These are phyloP conservation scores for Phaethornis superciliosus DNA, from an alignment of 2,113 vertebrate species.

Conservation along the genomic window DNA sequence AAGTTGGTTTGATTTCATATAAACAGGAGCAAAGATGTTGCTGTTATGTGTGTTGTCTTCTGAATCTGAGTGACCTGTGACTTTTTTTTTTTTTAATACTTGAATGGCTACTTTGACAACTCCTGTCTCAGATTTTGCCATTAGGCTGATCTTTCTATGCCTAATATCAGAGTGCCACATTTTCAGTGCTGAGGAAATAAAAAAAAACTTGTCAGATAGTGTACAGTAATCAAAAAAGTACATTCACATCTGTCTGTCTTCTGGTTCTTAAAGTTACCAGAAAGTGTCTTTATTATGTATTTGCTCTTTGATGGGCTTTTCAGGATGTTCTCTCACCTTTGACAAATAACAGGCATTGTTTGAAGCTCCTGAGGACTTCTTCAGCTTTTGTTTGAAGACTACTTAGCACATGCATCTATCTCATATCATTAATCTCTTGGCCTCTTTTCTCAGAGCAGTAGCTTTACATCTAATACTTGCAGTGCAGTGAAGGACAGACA, in stretches of 20 bases:
- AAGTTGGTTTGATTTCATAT: background rate
- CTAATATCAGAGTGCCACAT: background rate
- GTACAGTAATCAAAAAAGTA: background rate
- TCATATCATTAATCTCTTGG: background rate
- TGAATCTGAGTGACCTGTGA: background rate
- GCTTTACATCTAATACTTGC: background rate
- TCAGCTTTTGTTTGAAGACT: background rate
- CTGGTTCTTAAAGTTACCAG: background rate
- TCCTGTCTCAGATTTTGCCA: background rate
- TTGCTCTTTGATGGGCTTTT: background rate
- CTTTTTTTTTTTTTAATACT: background rate
- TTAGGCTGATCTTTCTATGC: background rate
- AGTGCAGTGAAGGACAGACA: background rate
- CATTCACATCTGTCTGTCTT: background rate
- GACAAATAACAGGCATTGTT: background rate
- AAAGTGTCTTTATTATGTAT: background rate
- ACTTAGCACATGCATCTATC: background rate
- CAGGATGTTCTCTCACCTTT: background rate
- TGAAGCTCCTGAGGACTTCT: background rate
- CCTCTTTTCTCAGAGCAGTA: background rate
- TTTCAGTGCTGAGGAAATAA: background rate
- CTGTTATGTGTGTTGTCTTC: background rate
- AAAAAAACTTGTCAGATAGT: background rate
- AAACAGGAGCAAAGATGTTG: background rate
- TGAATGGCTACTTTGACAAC: background rate